Base-by-base conservation (phyloP, 2,113 vertebrate genomes). In the Leiothrix lutea region DNA sequence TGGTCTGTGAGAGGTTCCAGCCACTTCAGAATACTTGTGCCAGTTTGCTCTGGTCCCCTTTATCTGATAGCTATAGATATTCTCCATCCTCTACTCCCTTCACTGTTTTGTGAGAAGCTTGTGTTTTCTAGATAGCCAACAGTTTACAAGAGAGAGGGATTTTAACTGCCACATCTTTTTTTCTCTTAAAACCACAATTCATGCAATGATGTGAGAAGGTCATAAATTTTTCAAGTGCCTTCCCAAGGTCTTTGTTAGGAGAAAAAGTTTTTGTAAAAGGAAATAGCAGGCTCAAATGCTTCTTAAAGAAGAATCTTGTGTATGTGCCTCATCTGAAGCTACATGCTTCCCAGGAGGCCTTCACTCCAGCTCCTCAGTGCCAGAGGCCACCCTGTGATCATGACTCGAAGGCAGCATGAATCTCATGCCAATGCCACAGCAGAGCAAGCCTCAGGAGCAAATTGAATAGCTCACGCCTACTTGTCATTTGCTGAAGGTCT, bases 381-480 rank as follows among this genome's bases (percentile, higher is more conserved):
- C 35, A 40, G 58, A 93, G 36, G 50, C 35, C 58, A 61, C 29
- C 6, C 12, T 0, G 1, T 2, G 2, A 60, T 58, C 75, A 31
- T 25, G 48, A 69, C 54, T 60, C 0, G 0, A 60, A 80, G 31
- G n/a, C 28, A 65, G 22, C 12, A 2, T 23, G 14, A 31, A 53
- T 12, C 28, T 64, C 19, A 3, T 36, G 14, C 26, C 15, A 56
- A 6, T 22, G 18, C 40, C 40, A 48, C 44, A 84, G 36, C 25
- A 57, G 12, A 87, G 31, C 25, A 81, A 78, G 44, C 8, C 35
- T 74, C 0, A 0, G 36, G 36, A 84, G 22, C 56, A 79, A 64
- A 66, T 0, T 29, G 11, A 60, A 26, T 29, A 69, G 21, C 14
- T 93, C 28, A 33, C 0, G 0, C 11, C 51, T 79, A 13, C 35